phyloP scores from a whole-genome alignment of 2,888 invertebrate species.

The Tinea pellionella region DNA sequence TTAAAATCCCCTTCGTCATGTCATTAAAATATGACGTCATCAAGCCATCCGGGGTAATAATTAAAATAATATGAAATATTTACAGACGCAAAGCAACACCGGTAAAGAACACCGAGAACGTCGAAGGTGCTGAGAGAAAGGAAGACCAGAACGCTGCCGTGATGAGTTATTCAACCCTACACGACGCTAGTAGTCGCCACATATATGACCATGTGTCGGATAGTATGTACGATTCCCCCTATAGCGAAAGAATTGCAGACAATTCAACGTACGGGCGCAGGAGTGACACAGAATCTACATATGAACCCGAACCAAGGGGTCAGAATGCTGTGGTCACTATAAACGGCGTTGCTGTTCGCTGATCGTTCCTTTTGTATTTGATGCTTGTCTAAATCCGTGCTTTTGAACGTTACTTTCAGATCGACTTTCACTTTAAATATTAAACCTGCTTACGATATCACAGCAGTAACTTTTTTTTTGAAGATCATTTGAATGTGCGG shows the following conservation, averaged over 20 bases:
- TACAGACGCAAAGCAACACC: constrained; percentile 85
- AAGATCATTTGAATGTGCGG: too few relatives aligned
- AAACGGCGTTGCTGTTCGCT: constrained; percentile 89
- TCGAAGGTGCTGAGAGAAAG: constrained; percentile 86
- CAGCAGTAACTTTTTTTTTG: too few relatives aligned
- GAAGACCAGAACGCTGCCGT: constrained; percentile 89
- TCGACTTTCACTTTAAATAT: too few relatives aligned
- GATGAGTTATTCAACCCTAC: constrained; percentile 88
- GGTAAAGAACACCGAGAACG: constrained; percentile 89
- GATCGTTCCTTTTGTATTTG: constrained; percentile 20
- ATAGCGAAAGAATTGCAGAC: constrained; percentile 70
- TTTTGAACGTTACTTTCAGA: constrained; percentile 10
- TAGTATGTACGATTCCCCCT: constrained; percentile 81
- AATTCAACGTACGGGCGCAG: constrained; percentile 55
- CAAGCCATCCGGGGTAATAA: too few relatives aligned
- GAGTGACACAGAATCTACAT: constrained; percentile 61
- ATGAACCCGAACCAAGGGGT: constrained; percentile 77
- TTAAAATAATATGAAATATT: too few relatives aligned
- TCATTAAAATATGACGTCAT: too few relatives aligned
- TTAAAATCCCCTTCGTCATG: too few relatives aligned
- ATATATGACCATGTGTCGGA: constrained; percentile 70
- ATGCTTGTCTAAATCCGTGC: too few relatives aligned
- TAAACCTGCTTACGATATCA: too few relatives aligned
- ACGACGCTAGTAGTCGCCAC: constrained; percentile 72
- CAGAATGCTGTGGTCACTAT: constrained; percentile 79